Evolutionary conservation across 2,797 vertebrate species (phyloP), one percentile per base, ranked within the genome.

Genomic region (Lindbergichthys nudifrons): DNA sequence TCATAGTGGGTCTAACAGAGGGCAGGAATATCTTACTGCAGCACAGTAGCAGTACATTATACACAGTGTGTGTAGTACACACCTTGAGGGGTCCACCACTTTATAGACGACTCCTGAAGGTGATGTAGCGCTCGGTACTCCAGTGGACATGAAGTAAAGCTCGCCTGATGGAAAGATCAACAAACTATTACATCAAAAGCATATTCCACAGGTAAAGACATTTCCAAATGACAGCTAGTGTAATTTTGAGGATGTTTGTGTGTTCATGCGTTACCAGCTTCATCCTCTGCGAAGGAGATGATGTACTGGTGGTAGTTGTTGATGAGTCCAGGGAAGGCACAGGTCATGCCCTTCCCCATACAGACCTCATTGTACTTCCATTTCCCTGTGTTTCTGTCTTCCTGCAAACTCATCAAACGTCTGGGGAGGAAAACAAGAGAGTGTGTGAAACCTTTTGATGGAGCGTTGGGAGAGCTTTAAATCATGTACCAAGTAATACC

Each of bases 201-300:
- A 61, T 21, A 61, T 67, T 63, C 65, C 21, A 62, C 42, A 39
- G 19, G 21, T 26, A 73, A 39, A 46, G 9, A 51, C 12, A 23
- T 47, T 42, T 67, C 45, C 51, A 66, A 42, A 9, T 51, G 11
- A 32, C 11, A 58, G n/a, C 64, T 51, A 10, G 15, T 53, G 15
- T 15, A 16, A 42, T 75, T 50, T 15, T 51, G 32, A 51, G 19
- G 12, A 1, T 75, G 14, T 61, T 5, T n/a, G 14, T 32, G 11
- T 68, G 52, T 42, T 30, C 1, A 39, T 63, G 50, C 5, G 46
- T 75, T 94, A 98, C 97, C 97, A 50, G 97, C 95, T 93, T 99
- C 97, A 16, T 99, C 97, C 87, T 98, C 98, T 4, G 95, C 97
- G 10, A 99, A 99, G 70, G 98, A 99, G 85, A 98, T 98, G 78